Base-by-base conservation (phyloP, 2,113 vertebrate genomes). In the Spizaetus ornatus region DNA sequence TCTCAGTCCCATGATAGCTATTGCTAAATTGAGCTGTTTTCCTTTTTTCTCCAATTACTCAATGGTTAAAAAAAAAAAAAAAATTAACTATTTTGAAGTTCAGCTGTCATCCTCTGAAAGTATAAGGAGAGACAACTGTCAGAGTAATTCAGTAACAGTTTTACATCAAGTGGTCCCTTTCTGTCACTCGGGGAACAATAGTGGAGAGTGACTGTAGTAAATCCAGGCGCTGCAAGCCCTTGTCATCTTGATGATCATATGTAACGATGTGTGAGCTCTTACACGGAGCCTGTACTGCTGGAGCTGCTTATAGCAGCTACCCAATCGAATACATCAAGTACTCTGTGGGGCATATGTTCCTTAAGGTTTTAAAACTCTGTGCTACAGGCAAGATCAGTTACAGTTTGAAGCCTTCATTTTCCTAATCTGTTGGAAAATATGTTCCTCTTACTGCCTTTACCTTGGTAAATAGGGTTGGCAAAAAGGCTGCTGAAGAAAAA, bases 401-500 rank as follows among this genome's bases (percentile, higher is more conserved):
- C 61, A 20, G 77, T 94, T 96, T 94, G 81, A 90, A 96, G 43
- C 71, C 65, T 83, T 77, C 26, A 11, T 91, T 97, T 97, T 95
- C 78, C 78, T 86, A 77, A 88, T 95, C 84, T 5, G 3, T 78
- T 97, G 86, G 65, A 95, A 97, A 94, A 92, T 55, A 78, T 32
- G 32, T 93, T 96, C 58, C 62, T 95, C 61, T 80, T 66, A 52
- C 81, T 95, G 67, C 82, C 19, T 93, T 87, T 85, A 70, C 90
- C 82, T 76, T 8, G 1, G 72, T 96, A 76, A 79, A 89, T 48
- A 82, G 67, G 59, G 86, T 70, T 92, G 87, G n/a, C 50, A 87
- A 92, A 70, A 66, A 89, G 84, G 69, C 83, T 55, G 55, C 56
- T 63, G 77, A 93, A 72, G 63, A 92, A 90, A 96, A 97, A 82